phyloP scores from a whole-genome alignment of 2,888 invertebrate species.

The Hyppa rectilinea region DNA sequence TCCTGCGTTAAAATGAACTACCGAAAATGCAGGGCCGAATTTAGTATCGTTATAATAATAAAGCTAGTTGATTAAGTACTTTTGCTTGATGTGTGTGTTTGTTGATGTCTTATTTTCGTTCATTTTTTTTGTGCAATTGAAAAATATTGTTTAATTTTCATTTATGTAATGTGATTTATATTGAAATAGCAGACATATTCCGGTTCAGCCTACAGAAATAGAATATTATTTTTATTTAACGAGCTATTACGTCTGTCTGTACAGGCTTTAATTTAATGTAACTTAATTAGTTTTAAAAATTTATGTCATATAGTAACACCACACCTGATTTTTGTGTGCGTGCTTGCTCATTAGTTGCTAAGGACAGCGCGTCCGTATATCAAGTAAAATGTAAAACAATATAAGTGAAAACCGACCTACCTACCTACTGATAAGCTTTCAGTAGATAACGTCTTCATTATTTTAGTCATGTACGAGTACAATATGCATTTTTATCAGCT shows the following conservation, averaged over 20 bases:
- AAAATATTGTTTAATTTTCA: background rate
- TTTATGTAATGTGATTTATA: background rate
- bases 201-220: background rate
- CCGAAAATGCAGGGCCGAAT: slow-evolving; percentile 31
- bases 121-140: too few species aligned
- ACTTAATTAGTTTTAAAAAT: background rate
- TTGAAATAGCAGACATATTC: background rate
- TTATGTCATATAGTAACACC: background rate
- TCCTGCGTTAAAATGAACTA: background rate
- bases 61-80: background rate
- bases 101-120: background rate
- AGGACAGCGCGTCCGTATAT: background rate
- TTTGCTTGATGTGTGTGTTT: background rate
- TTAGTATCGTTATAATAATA: background rate
- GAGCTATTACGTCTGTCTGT: background rate
- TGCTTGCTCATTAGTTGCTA: background rate
- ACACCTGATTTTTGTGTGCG: background rate
- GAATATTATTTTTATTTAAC: background rate
- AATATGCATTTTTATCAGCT: slow-evolving; percentile 5
- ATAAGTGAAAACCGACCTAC: background rate
- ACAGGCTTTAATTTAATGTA: background rate
- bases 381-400: background rate
- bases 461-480: background rate
- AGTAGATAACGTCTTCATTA: slow-evolving; percentile 6
- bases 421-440: background rate